Percentiles rank a stretch among this genome's conserved stretches.
Evolutionary conservation across 1,140 invertebrate genomes (phyloP).

Genomic region (Eciton burchellii): DNA sequence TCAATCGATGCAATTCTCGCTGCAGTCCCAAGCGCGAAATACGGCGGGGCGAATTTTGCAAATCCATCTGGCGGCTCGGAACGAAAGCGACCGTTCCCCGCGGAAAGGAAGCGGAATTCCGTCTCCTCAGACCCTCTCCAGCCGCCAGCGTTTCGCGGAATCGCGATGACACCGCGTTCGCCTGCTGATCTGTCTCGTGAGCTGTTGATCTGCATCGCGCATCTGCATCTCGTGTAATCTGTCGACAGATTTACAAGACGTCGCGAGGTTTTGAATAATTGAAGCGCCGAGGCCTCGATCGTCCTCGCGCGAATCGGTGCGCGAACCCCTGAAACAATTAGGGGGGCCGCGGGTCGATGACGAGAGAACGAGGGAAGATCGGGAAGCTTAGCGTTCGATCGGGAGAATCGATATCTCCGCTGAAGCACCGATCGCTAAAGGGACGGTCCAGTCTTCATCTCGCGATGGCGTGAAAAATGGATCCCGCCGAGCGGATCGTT

Average conservation of each 20-base stretch:
- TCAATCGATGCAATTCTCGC: slow-evolving; percentile 62
- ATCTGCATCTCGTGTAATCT: neutral
- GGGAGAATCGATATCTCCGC: neutral
- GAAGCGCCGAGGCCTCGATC: neutral
- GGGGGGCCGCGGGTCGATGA: neutral
- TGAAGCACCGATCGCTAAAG: neutral
- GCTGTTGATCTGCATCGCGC: too few relatives aligned
- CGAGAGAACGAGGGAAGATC: neutral
- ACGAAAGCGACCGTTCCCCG: slow-evolving; percentile 30
- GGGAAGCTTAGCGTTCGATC: neutral
- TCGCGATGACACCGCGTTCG: neutral
- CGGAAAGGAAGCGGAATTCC: too few relatives aligned
- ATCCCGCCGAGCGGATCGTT: neutral
- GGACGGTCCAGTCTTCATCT: neutral
- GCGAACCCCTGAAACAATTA: neutral
- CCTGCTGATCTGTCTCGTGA: neutral
- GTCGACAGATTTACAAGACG: neutral
- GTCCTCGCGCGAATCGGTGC: neutral
- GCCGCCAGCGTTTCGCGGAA: too few relatives aligned
- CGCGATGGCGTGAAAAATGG: slow-evolving; percentile 8
- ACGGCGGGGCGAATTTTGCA: slow-evolving; percentile 39
- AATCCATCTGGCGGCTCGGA: slow-evolving; percentile 6
- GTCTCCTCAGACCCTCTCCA: too few relatives aligned
- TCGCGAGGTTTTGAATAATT: neutral
- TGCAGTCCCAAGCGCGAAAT: slow-evolving; percentile 51